Percentiles rank a stretch among this genome's conserved stretches.
phyloP scores from a whole-genome alignment of 2,888 invertebrate genomes.

The Ornithoptera priamus region DNA sequence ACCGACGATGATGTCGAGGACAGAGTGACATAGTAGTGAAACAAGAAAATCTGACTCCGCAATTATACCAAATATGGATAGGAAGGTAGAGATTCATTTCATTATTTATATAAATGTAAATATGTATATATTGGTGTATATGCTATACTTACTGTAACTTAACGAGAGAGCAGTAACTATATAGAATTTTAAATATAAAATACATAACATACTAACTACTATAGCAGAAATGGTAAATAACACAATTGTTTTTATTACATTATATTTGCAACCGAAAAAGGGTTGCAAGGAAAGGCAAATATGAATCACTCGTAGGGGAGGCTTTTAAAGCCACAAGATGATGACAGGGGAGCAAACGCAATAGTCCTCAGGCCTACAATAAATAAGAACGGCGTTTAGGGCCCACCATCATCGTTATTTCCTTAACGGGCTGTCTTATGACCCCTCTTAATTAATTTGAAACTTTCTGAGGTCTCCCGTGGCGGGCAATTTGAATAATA shows the following conservation, averaged over 20 bases:
- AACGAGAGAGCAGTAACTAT: no score
- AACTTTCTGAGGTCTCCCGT: constrained; percentile 79
- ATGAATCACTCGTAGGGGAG: constrained; percentile 48
- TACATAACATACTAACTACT: no score
- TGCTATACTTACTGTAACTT: no score
- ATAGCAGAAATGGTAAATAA: neutral
- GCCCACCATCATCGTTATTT: constrained; percentile 73
- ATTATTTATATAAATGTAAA: no score
- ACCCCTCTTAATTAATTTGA: constrained; percentile 79
- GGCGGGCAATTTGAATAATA: constrained; percentile 79
- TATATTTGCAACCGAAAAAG: constrained; percentile 52
- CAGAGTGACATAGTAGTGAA: no score
- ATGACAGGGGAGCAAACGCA: constrained; percentile 58
- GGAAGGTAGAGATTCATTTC: no score
- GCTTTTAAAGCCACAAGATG: constrained; percentile 57
- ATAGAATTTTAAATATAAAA: no score
- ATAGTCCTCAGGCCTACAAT: constrained; percentile 65
- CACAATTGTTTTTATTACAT: constrained; percentile 1
- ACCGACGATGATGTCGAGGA: no score
- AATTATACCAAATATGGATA: no score
- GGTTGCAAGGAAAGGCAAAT: constrained; percentile 50
- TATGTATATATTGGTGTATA: no score
- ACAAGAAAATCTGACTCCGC: no score
- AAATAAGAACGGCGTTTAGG: constrained; percentile 67
- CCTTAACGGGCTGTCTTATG: constrained; percentile 79